Percentiles rank a stretch among this genome's conserved stretches.
phyloP scores from a whole-genome alignment of 1,140 invertebrate species.

The Capitella teleta region DNA sequence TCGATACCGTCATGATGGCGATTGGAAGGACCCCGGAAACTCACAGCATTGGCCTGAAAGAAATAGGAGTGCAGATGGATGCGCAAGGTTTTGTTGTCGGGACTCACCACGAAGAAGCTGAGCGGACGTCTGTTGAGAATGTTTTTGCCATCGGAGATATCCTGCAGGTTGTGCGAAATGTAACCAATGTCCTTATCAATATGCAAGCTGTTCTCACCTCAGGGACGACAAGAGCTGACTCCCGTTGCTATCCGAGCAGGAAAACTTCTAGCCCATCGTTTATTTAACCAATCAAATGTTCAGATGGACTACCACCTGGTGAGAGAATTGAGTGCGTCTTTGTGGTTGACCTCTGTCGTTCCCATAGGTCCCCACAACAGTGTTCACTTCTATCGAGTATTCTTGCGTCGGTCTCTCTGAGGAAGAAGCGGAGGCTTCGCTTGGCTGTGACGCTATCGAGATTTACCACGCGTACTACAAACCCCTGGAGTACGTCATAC shows the following conservation, averaged over 20 bases:
- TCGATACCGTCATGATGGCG: not conserved
- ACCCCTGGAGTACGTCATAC: slow-evolving; percentile 86
- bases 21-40: slow-evolving; percentile 7
- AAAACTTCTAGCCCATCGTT: slow-evolving; percentile 57
- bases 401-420: slow-evolving; percentile 86
- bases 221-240: slow-evolving; percentile 79
- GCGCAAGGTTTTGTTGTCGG: slow-evolving; percentile 17
- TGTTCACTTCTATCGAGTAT: slow-evolving; percentile 95
- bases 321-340: not conserved
- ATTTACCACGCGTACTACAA: slow-evolving; percentile 89
- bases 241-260: slow-evolving; percentile 94
- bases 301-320: slow-evolving; percentile 67
- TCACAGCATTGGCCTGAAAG: slow-evolving; percentile 3
- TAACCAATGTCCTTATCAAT: not conserved
- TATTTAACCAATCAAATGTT: slow-evolving; percentile 26
- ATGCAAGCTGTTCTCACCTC: slow-evolving; percentile 35
- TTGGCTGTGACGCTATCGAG: slow-evolving; percentile 49
- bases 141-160: slow-evolving; percentile 93
- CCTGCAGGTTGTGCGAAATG: too few species aligned
- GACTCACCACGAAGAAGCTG: slow-evolving; percentile 35
- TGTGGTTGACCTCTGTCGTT: not conserved
- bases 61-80: slow-evolving; percentile 4
- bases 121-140: slow-evolving; percentile 75
- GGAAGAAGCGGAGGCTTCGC: slow-evolving; percentile 63
- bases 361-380: slow-evolving; percentile 69